A percentile compares a stretch with the other conserved stretches of the same genome.
Evolutionary conservation across 2,888 invertebrate genomes (phyloP).

Genomic region (Drosophila bunnanda): DNA sequence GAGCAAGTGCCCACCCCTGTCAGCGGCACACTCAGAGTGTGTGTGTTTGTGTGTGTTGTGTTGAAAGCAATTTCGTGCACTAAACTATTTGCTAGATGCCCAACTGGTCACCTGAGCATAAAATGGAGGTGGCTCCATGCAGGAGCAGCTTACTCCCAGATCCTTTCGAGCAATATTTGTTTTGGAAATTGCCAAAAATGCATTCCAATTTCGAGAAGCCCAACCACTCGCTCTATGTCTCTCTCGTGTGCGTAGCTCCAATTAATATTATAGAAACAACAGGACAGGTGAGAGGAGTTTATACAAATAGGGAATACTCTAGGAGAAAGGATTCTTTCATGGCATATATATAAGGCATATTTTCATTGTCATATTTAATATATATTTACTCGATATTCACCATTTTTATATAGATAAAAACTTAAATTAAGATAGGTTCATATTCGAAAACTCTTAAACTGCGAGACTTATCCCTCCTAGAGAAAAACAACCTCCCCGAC

Average conservation of each 20-base stretch:
- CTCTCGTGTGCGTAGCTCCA: constrained; percentile 53
- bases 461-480: neutral
- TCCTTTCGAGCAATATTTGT: constrained; percentile 73
- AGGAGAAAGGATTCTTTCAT: neutral
- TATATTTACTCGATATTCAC: neutral
- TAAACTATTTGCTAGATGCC: constrained; percentile 45
- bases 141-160: constrained; percentile 52
- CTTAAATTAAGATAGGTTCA: neutral
- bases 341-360: neutral
- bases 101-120: constrained; percentile 28
- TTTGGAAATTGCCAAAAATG: constrained; percentile 70
- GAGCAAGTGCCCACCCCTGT: constrained; percentile 34
- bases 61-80: constrained; percentile 48
- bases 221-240: constrained; percentile 3
- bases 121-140: constrained; percentile 19
- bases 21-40: constrained; percentile 4
- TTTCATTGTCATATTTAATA: neutral
- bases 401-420: neutral
- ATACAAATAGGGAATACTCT: neutral
- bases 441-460: neutral
- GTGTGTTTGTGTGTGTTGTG: constrained; percentile 6
- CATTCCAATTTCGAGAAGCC: constrained; percentile 41
- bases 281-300: neutral
- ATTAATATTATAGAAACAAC: constrained; percentile 77
- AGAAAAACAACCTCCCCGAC: too few species aligned